phyloP scores from a whole-genome alignment of 2,797 vertebrate genomes.

The Orestias chungarensis region DNA sequence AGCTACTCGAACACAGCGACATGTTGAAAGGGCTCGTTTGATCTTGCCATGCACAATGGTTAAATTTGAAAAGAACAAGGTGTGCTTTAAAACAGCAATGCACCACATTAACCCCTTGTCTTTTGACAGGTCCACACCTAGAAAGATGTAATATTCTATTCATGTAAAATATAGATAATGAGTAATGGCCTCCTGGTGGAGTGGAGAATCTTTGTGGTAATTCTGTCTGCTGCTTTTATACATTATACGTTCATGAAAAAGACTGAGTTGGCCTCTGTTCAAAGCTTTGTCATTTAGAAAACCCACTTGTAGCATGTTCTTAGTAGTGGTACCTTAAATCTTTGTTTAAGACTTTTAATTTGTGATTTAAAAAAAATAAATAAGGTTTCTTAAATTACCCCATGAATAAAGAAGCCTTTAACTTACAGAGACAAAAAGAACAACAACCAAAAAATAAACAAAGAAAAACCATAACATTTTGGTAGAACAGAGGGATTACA shows the following conservation, averaged over 20 bases:
- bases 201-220: conserved; percentile 38
- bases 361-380: conserved; percentile 1
- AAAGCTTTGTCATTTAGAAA: conserved; percentile 10
- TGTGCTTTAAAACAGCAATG: conserved; percentile 72
- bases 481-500: conserved; percentile 46
- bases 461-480: too few relatives aligned
- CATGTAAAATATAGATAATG: conserved; percentile 61
- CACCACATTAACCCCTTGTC: conserved; percentile 76
- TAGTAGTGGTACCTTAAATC: conserved; percentile 9
- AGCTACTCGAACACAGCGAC: conserved; percentile 68
- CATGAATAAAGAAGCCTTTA: conserved; percentile 5
- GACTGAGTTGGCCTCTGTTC: conserved; percentile 13
- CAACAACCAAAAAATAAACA: conserved; percentile 22
- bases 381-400: not conserved
- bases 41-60: conserved; percentile 75
- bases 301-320: conserved; percentile 8
- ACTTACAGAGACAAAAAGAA: conserved; percentile 57
- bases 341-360: not conserved
- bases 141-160: conserved; percentile 70
- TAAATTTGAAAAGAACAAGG: conserved; percentile 82
- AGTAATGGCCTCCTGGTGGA: conserved; percentile 54
- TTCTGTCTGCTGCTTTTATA: conserved; percentile 51
- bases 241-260: conserved; percentile 22
- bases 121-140: conserved; percentile 79
- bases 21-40: conserved; percentile 79